Evolutionary conservation across 2,113 vertebrate species (phyloP).

Genomic region (Centrocercus urophasianus): DNA sequence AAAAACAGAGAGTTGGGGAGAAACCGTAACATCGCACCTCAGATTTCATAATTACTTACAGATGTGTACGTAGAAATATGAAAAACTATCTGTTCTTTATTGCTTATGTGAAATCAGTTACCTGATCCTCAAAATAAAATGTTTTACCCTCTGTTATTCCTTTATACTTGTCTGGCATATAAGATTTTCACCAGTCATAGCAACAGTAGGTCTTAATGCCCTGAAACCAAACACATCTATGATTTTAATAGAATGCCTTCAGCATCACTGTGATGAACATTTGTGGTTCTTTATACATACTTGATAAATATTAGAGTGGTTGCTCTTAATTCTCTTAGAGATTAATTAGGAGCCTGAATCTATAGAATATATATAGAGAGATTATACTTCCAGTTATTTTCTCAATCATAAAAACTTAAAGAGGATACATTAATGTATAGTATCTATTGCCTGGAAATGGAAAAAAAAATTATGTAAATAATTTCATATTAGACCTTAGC

Average conservation of each 20-base stretch:
- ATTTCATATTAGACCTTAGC: slow-evolving; percentile 46
- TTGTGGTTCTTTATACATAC: not conserved
- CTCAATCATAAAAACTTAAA: not conserved
- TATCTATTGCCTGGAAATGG: not conserved
- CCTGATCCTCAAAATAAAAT: not conserved
- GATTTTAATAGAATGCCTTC: not conserved
- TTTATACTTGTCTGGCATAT: not conserved
- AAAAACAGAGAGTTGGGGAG: not conserved
- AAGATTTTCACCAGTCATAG: not conserved
- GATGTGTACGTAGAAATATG: not conserved
- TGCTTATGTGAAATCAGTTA: not conserved
- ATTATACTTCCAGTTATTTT: not conserved
- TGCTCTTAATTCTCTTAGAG: not conserved
- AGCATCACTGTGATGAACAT: not conserved
- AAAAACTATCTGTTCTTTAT: not conserved
- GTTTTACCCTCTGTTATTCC: not conserved
- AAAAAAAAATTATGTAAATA: slow-evolving; percentile 7
- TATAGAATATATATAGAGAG: not conserved
- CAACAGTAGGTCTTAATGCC: not conserved
- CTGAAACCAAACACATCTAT: not conserved
- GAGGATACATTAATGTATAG: not conserved
- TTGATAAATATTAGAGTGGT: not conserved
- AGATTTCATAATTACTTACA: not conserved
- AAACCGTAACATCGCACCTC: not conserved
- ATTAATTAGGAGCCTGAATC: not conserved